A percentile compares a stretch with the other conserved stretches of the same genome.
Conservation (phyloP, 1,140 invertebrate species). For the Physella acuta region DNA sequence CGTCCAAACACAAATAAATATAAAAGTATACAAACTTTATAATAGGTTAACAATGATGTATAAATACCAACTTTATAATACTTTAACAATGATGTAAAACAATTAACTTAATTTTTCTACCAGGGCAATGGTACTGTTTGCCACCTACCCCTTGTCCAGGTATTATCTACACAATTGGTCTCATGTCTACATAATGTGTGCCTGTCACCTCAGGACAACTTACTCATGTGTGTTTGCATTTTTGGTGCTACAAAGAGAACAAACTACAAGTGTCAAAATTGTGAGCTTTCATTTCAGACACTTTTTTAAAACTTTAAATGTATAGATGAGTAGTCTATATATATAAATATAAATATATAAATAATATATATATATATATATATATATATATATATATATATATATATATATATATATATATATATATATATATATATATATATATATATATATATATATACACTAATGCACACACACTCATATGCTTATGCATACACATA, state of each 20-base stretch:
- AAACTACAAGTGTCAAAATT: no score
- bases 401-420: neutral
- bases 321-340: no score
- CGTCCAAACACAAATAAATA: no score
- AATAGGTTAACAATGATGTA: no score
- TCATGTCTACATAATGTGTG: neutral
- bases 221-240: neutral
- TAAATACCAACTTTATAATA: no score
- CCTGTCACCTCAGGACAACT: neutral
- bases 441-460: neutral
- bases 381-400: neutral
- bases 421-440: neutral
- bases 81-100: no score
- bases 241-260: no score
- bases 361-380: neutral
- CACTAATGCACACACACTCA: neutral
- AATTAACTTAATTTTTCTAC: no score
- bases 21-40: no score
- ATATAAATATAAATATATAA: no score
- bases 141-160: neutral
- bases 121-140: neutral
- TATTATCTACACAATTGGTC: neutral
- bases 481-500: neutral
- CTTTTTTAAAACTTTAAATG: no score
- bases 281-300: no score